Evolutionary conservation across 2,113 vertebrate species (phyloP).

Genomic region (Sinocyclocheilus grahami): DNA sequence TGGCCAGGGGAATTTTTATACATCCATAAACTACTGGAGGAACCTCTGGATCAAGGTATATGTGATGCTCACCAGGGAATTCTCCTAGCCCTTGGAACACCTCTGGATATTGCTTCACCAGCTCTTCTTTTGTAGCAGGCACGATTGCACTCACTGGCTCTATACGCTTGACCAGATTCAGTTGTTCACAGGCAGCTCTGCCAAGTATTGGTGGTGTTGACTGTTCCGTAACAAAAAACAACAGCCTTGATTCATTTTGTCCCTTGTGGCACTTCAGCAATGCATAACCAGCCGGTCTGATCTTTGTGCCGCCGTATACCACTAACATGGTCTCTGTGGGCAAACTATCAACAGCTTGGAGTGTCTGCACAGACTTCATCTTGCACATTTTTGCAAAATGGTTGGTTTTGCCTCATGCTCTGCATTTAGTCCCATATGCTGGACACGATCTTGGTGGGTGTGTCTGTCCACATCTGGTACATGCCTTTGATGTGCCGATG

Average conservation of each 20-base stretch:
- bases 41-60: conserved; percentile 13
- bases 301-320: background rate
- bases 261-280: background rate
- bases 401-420: background rate
- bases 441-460: background rate
- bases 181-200: background rate
- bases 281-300: background rate
- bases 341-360: too few relatives aligned
- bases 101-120: background rate
- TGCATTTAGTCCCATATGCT: background rate
- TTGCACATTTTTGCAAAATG: too few relatives aligned
- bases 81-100: background rate
- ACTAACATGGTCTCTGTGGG: background rate
- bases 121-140: conserved; percentile 23
- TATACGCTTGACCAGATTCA: background rate
- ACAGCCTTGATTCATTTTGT: background rate
- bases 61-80: conserved; percentile 32
- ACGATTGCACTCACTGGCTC: background rate
- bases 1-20: conserved; percentile 24
- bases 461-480: background rate
- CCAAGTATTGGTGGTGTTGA: background rate
- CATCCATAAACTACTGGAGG: conserved; percentile 36
- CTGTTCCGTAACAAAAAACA: background rate
- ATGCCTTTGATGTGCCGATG: background rate
- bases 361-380: too few relatives aligned